Percentiles rank a stretch among this genome's conserved stretches.
phyloP scores from a whole-genome alignment of 2,113 vertebrate genomes.

The Apaloderma vittatum region DNA sequence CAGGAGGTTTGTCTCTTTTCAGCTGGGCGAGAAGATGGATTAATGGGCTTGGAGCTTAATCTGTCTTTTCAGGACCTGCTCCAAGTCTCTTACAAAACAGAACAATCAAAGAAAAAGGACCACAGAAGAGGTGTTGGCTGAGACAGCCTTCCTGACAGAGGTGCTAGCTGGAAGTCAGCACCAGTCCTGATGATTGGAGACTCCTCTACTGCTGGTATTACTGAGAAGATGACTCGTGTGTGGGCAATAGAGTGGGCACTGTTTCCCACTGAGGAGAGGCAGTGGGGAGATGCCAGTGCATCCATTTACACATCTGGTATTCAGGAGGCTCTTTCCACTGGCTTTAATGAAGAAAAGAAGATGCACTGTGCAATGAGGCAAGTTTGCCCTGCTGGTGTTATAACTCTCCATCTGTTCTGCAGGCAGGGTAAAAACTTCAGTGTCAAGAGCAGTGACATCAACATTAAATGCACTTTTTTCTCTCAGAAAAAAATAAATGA shows the following conservation, averaged over 20 bases:
- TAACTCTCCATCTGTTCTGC: slow-evolving; percentile 45
- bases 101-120: not conserved
- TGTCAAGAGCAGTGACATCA: slow-evolving; percentile 40
- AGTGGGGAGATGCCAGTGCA: not conserved
- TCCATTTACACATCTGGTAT: not conserved
- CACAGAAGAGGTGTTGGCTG: not conserved
- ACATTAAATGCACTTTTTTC: slow-evolving; percentile 37
- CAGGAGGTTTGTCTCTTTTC: not conserved
- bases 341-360: not conserved
- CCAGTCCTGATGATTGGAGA: not conserved
- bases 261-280: not conserved
- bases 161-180: not conserved
- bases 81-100: not conserved
- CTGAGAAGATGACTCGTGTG: rapidly evolving
- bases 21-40: not conserved
- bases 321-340: not conserved
- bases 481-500: not conserved
- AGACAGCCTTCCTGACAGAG: not conserved
- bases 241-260: not conserved
- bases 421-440: slow-evolving; percentile 13
- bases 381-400: slow-evolving; percentile 23
- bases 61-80: not conserved
- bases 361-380: not conserved
- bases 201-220: not conserved
- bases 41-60: not conserved